Conservation (phyloP, 2,113 vertebrate genomes). For the Calypte anna region DNA sequence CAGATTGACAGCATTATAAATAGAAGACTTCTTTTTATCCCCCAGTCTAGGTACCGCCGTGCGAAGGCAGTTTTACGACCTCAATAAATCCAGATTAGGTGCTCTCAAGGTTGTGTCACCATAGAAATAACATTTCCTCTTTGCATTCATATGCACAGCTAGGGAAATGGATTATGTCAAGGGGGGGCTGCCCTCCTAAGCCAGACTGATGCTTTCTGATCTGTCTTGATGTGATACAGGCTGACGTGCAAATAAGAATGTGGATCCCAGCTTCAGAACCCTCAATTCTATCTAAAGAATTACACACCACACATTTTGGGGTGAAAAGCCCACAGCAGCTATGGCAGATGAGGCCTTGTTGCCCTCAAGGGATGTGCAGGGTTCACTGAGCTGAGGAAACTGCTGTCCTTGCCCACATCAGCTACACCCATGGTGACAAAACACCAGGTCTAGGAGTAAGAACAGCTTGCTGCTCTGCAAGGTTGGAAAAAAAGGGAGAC, state of each 20-base stretch:
- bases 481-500: background rate
- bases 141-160: background rate
- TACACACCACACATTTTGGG: rapidly evolving
- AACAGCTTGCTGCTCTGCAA: background rate
- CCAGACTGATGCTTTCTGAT: too few relatives aligned
- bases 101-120: constrained; percentile 14
- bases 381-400: background rate
- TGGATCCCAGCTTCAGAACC: background rate
- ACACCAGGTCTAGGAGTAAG: background rate
- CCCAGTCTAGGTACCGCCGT: background rate
- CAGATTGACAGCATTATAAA: constrained; percentile 61
- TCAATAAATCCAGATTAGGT: constrained; percentile 57
- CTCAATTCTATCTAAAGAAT: background rate
- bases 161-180: background rate
- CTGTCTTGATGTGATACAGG: background rate
- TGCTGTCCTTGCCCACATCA: background rate
- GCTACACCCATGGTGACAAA: rapidly evolving
- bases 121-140: background rate
- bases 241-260: background rate
- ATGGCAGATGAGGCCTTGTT: background rate
- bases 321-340: background rate
- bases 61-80: constrained; percentile 43
- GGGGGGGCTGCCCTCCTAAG: too few relatives aligned
- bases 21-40: constrained; percentile 51
- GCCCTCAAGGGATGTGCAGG: background rate